phyloP scores from a whole-genome alignment of 1,140 invertebrate genomes.

The Diplogasteroides magnus region DNA sequence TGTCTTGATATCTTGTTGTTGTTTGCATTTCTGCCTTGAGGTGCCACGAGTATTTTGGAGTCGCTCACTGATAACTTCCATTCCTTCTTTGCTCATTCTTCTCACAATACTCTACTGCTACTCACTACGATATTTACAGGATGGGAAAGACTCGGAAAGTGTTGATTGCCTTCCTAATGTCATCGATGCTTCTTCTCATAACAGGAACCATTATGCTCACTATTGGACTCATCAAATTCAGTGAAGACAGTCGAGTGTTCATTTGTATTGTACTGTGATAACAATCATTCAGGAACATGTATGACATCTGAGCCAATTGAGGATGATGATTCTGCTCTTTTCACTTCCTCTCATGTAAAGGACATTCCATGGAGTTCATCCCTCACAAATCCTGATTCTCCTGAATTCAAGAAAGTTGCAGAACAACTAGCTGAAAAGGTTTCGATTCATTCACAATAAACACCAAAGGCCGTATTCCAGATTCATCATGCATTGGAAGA shows the following conservation, averaged over 20 bases:
- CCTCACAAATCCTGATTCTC: not conserved
- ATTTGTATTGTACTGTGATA: not conserved
- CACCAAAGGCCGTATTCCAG: too few species aligned
- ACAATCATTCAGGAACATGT: not conserved
- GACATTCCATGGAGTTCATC: not conserved
- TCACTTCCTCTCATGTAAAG: not conserved
- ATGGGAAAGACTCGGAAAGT: too few species aligned
- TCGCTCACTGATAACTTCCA: too few species aligned
- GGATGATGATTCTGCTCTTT: not conserved
- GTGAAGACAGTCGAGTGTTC: not conserved
- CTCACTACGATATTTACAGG: too few species aligned
- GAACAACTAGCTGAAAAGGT: not conserved
- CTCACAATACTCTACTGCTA: too few species aligned
- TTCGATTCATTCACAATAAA: not conserved
- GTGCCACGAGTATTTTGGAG: too few species aligned
- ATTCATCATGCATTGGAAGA: not conserved
- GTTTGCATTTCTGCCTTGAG: too few species aligned
- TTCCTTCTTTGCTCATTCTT: too few species aligned
- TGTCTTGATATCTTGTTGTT: too few species aligned
- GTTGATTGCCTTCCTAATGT: too few species aligned
- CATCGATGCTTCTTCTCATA: too few species aligned
- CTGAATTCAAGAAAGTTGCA: not conserved
- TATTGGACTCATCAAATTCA: not conserved
- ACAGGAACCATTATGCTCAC: not conserved
- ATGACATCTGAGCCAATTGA: not conserved